Conservation (phyloP, 2,888 invertebrate genomes). For the Thyatira batis region DNA sequence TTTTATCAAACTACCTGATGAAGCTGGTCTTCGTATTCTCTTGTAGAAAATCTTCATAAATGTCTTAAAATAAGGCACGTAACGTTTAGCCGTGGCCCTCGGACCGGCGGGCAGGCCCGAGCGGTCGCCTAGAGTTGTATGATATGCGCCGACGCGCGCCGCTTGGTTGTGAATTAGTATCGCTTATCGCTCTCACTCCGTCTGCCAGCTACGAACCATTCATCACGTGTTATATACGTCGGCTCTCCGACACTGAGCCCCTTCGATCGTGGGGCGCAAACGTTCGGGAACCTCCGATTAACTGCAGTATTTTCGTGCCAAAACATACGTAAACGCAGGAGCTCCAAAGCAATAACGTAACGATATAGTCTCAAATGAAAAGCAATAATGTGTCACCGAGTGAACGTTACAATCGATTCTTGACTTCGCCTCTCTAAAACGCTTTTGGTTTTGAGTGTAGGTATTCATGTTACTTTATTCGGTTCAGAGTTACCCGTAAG, state of each 20-base stretch:
- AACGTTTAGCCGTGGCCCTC: neutral
- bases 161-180: constrained; percentile 74
- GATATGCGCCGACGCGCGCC: constrained; percentile 42
- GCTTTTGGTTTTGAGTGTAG: neutral
- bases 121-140: constrained; percentile 23
- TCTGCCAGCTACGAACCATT: neutral
- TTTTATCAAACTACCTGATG: neutral
- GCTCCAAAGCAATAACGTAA: constrained; percentile 61
- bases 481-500: neutral
- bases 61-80: no score
- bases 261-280: neutral
- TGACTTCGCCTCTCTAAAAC: constrained; percentile 29
- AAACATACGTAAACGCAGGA: constrained; percentile 44
- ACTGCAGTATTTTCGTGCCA: constrained; percentile 61
- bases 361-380: constrained; percentile 40
- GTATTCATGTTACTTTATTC: constrained; percentile 1
- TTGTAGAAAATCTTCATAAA: no score
- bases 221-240: neutral
- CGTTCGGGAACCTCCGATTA: neutral
- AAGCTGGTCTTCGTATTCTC: neutral
- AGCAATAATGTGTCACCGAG: constrained; percentile 46
- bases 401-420: constrained; percentile 13
- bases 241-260: neutral
- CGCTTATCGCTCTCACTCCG: constrained; percentile 41
- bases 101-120: neutral